Base-by-base conservation (phyloP, 2,113 vertebrate species). In the Pogona vitticeps region DNA sequence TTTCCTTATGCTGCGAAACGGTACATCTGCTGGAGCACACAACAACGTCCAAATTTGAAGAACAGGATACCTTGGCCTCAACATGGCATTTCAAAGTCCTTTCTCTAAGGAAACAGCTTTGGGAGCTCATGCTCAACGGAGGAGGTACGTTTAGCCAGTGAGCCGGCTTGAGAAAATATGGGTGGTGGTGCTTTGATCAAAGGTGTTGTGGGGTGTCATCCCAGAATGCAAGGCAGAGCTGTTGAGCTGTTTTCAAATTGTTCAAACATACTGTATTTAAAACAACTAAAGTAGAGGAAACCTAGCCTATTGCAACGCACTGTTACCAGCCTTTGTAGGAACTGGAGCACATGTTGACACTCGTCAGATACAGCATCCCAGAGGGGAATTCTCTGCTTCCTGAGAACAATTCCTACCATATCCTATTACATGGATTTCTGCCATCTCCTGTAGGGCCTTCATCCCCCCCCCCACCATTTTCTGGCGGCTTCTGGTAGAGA, bases 1-100 rank as follows among this genome's bases (percentile, higher is more conserved):
- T 94, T 91, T 93, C 59, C 85, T 75, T 40, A 76, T 80, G 87
- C 72, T 85, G 91, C 91, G 87, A 93, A 90, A 31, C 78, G 85
- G 72, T 52, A 75, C 80, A 82, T 58, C 46, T 14, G 88, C 80
- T 28, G 46, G n/a, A 90, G 52, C 26, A 46, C 67, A 42, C 33
- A 14, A 52, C 40, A 85, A 91, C 86, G 52, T 70, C 87, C 76
- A 91, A 84, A 56, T 6, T 17, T 73, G 17, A 80, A 38, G 89
- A 89, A 52, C 4, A 85, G 91, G 94, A 85, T 80, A 90, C 70
- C 33, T 2, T 1, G 4, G 58, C 79, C 72, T 84, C 78, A 63
- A 7, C 70, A 87, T 88, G 76, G 80, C 0, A 0, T 63, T 91
- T 52, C 85, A 76, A 76, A 92, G 86, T 46, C 80, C 88, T 56